These are phyloP conservation scores for Tetramorium parvispinum DNA, from an alignment of 1,140 invertebrate species.

Conservation along the genomic window DNA sequence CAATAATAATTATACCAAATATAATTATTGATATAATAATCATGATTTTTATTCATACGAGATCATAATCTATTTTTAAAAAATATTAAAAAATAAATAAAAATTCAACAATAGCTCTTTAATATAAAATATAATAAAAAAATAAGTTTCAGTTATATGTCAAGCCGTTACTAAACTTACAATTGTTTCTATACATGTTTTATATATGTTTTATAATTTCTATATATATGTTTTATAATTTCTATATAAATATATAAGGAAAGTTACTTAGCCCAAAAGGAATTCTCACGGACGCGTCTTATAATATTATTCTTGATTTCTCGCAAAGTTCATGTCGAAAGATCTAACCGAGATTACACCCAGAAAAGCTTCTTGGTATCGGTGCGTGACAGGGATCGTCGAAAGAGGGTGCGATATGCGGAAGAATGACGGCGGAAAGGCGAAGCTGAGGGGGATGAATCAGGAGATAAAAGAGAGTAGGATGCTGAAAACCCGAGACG, in stretches of 20 bases:
- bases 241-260: not conserved
- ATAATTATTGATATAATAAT: not conserved
- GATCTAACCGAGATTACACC: not conserved
- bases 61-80: not conserved
- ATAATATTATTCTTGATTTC: conserved; percentile 2
- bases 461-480: conserved; percentile 33
- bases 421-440: conserved; percentile 5
- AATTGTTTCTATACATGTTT: not conserved
- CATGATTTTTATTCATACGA: not conserved
- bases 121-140: not conserved
- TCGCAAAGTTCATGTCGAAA: not conserved
- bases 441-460: not conserved
- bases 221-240: not conserved
- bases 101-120: not conserved
- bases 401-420: not conserved
- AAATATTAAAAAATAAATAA: not conserved
- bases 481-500: conserved; percentile 38
- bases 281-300: not conserved
- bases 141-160: not conserved
- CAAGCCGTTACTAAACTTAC: not conserved
- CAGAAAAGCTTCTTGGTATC: conserved; percentile 11
- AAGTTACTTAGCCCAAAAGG: not conserved
- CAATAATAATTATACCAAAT: conserved; percentile 11
- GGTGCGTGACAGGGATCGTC: not conserved
- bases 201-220: not conserved